Base-by-base conservation (phyloP, 2,888 invertebrate genomes). In the Zaprionus lineosus region DNA sequence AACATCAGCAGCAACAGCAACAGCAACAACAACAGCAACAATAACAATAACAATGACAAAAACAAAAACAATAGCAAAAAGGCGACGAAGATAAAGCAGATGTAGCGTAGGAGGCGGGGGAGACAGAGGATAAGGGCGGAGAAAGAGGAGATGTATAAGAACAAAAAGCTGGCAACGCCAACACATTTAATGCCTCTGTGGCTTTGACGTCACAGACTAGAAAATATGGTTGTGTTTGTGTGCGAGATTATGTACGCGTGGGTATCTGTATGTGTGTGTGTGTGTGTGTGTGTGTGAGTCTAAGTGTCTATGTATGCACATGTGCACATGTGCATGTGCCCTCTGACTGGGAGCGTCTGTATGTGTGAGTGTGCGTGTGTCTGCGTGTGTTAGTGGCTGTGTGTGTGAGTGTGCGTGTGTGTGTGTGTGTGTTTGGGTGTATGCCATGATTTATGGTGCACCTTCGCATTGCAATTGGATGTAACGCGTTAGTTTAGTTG, bases 361-460 rank as follows among this genome's bases (percentile, higher is more conserved):
- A 14, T 18, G n/a, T 8, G 36, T 24, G 47, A n/a, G 29, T 41
- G 21, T 28, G 33, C 21, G 4, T 24, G 31, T 15, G 15, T 16
- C 14, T 18, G n/a, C 3, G 36, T 24, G 47, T 21, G 29, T 21
- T 14, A 16, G 43, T 46, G 47, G 19, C 8, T 24, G 40, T 34
- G 39, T 29, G 40, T 34, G 34, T 9, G 39, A 21, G n/a, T 24
- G 21, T 28, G 9, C 28, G 12, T 21, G 26, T 39, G 21, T 31
- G 37, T 21, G 9, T 1, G 8, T 7, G 39, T 31, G 31, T 8
- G 4, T 2, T 14, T 19, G 21, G 41, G 52, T 52, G 39, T 33
- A 6, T 36, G 44, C 16, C 59, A 66, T 74, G 79, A 74, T 74
- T 74, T 78, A 78, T 74, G 60, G 34, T 51, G 50, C 79, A 53